These are phyloP conservation scores for Takifugu bimaculatus DNA, from an alignment of 2,113 vertebrate genomes.

Conservation along the genomic window DNA sequence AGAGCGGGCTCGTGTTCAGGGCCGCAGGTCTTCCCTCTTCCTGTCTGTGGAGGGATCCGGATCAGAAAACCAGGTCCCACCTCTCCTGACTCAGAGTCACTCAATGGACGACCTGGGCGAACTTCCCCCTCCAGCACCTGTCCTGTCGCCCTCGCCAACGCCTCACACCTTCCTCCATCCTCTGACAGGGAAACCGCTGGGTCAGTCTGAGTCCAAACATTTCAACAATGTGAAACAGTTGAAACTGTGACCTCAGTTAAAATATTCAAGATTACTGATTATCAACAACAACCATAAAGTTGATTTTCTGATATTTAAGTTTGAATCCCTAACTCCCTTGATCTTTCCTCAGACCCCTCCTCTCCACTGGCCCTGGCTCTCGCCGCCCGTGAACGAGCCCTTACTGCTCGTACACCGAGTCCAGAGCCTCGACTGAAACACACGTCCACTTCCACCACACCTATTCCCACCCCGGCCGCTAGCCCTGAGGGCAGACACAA, in stretches of 20 bases:
- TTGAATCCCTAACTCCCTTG: not conserved
- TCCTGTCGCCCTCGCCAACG: constrained; percentile 81
- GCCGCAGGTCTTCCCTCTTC: constrained; percentile 90
- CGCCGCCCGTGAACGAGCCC: constrained; percentile 92
- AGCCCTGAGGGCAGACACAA: constrained; percentile 81
- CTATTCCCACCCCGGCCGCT: constrained; percentile 70
- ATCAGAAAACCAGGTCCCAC: constrained; percentile 76
- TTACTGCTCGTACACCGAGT: constrained; percentile 87
- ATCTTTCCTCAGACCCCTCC: constrained; percentile 78
- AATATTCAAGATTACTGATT: too few relatives aligned
- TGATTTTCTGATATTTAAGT: too few relatives aligned
- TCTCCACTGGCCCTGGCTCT: constrained; percentile 95
- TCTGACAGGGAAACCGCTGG: constrained; percentile 90
- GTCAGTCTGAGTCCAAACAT: constrained; percentile 27
- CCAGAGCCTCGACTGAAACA: constrained; percentile 70
- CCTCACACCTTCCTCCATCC: constrained; percentile 95
- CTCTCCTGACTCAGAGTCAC: constrained; percentile 87
- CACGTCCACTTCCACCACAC: constrained; percentile 55
- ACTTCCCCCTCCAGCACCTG: constrained; percentile 89
- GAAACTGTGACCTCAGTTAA: too few relatives aligned
- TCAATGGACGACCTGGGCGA: constrained; percentile 93
- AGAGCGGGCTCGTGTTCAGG: constrained; percentile 73
- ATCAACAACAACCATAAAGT: too few relatives aligned
- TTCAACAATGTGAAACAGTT: too few relatives aligned
- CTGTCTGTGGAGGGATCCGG: constrained; percentile 89